These are phyloP conservation scores for Heterotilapia buettikoferi DNA, from an alignment of 2,113 vertebrate genomes.

Conservation along the genomic window DNA sequence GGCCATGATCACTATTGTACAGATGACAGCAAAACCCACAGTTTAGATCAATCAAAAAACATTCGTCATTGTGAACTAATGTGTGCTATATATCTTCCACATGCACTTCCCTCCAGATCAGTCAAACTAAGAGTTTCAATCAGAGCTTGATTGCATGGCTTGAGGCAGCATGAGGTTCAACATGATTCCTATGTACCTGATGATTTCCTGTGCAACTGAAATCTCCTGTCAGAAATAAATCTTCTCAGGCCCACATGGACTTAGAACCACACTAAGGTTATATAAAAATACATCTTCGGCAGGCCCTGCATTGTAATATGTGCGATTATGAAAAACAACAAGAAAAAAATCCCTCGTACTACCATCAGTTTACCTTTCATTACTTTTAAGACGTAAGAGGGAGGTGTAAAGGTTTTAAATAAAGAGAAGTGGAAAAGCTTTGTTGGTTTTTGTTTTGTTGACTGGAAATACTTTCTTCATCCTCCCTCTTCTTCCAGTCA, in stretches of 20 bases:
- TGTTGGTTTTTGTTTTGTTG: neutral
- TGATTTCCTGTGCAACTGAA: neutral
- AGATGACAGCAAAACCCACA: neutral
- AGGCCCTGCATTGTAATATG: neutral
- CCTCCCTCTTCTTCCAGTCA: neutral
- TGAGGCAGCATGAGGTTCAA: neutral
- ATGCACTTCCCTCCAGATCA: neutral
- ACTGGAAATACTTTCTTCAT: neutral
- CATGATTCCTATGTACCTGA: neutral
- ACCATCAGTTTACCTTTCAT: neutral
- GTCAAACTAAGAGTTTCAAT: neutral
- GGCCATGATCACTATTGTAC: neutral
- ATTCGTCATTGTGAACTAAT: neutral
- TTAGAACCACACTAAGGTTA: neutral
- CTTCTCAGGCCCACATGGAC: neutral
- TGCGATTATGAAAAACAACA: neutral
- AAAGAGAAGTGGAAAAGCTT: neutral
- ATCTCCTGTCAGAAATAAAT: neutral
- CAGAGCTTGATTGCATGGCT: neutral
- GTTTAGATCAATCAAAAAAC: neutral
- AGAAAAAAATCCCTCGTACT: neutral
- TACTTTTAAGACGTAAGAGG: neutral
- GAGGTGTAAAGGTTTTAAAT: neutral
- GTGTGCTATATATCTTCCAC: neutral
- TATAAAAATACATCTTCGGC: neutral